Percentiles rank a stretch among this genome's conserved stretches.
Conservation (phyloP, 1,140 invertebrate genomes). For the Pseudomyrmex pallidus region DNA sequence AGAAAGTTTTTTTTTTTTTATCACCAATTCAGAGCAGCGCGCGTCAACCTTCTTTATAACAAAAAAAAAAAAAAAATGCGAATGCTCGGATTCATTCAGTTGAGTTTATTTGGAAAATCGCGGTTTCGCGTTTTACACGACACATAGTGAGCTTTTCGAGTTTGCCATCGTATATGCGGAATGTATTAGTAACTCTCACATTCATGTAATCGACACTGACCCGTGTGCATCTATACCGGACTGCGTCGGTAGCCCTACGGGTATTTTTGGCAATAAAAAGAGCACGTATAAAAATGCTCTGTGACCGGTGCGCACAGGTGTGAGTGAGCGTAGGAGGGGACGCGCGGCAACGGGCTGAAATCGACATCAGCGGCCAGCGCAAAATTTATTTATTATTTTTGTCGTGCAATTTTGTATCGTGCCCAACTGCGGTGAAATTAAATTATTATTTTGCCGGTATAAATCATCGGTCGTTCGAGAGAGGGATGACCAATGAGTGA, state of each 20-base stretch:
- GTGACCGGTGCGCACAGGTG: constrained; percentile 56
- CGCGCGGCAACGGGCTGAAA: constrained; percentile 73
- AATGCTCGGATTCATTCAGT: constrained; percentile 38
- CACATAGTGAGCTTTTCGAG: constrained; percentile 49
- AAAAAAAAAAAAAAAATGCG: constrained; percentile 36
- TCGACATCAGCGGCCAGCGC: constrained; percentile 83
- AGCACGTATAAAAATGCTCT: constrained; percentile 67
- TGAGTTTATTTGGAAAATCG: constrained; percentile 59
- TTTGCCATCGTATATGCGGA: constrained; percentile 25
- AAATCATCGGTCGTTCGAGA: constrained; percentile 79
- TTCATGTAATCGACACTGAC: constrained; percentile 66
- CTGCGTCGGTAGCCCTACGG: constrained; percentile 36
- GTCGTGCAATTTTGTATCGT: constrained; percentile 84
- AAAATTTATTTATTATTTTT: constrained; percentile 86
- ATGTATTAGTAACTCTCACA: constrained; percentile 60
- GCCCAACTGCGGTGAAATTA: constrained; percentile 84
- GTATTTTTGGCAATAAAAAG: constrained; percentile 68
- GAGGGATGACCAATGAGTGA: constrained; percentile 62
- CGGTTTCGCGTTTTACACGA: constrained; percentile 45
- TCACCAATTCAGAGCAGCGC: constrained; percentile 27
- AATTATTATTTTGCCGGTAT: constrained; percentile 85
- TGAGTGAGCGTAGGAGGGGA: constrained; percentile 56
- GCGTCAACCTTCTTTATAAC: constrained; percentile 33
- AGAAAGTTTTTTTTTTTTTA: constrained; percentile 35
- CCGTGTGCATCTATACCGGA: constrained; percentile 18